Evolutionary conservation across 1,140 invertebrate genomes (phyloP).

Genomic region (Drosophila pseudoananassae): DNA sequence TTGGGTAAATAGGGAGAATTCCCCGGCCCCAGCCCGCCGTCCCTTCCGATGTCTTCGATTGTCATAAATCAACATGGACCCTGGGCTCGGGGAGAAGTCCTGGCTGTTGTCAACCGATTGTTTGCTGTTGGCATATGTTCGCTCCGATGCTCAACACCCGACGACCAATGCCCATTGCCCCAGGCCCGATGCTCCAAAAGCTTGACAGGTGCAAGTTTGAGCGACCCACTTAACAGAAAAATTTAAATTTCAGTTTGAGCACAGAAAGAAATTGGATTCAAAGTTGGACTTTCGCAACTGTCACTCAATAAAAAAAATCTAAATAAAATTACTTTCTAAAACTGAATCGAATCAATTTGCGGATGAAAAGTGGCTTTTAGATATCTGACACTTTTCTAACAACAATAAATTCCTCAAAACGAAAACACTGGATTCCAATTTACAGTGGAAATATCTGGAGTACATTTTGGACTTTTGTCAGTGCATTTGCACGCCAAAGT

Average conservation of each 20-base stretch:
- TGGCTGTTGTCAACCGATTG: constrained; percentile 62
- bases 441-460: not conserved
- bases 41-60: constrained; percentile 57
- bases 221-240: constrained; percentile 55
- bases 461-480: not conserved
- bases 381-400: not conserved
- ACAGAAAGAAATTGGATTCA: not conserved
- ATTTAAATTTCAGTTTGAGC: constrained; percentile 38
- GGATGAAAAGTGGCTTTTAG: not conserved
- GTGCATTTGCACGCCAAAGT: constrained; percentile 14
- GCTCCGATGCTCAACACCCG: constrained; percentile 3
- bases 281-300: not conserved
- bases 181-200: constrained; percentile 1
- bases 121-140: constrained; percentile 53
- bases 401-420: not conserved
- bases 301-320: not conserved
- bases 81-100: constrained; percentile 5
- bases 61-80: constrained; percentile 71
- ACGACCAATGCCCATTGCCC: constrained; percentile 1
- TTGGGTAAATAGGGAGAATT: constrained; percentile 32
- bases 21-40: not conserved
- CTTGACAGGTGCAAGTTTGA: constrained; percentile 43
- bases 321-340: not conserved
- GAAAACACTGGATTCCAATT: not conserved
- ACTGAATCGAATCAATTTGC: not conserved